Percentiles rank a stretch among this genome's conserved stretches.
phyloP scores from a whole-genome alignment of 2,113 vertebrate genomes.

The Oreochromis aureus region DNA sequence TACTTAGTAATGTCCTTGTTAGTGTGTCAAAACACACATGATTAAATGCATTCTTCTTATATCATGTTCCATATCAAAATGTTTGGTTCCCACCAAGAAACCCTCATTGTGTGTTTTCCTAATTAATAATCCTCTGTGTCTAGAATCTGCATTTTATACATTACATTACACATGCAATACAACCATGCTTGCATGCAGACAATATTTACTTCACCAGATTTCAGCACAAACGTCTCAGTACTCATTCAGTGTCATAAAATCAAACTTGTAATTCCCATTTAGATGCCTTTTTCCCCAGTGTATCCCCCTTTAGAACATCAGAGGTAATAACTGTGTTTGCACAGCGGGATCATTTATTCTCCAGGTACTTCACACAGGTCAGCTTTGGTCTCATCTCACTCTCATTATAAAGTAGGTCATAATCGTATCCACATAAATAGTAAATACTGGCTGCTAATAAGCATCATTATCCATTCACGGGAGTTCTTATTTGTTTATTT shows the following conservation, averaged over 20 bases:
- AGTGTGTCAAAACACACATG: neutral
- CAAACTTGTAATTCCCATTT: neutral
- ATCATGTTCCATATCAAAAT: neutral
- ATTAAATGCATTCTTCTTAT: neutral
- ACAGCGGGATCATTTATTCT: neutral
- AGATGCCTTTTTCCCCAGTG: neutral
- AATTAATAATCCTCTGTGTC: neutral
- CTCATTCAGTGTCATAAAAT: neutral
- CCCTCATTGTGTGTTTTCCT: neutral
- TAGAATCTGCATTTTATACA: neutral
- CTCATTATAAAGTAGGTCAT: neutral
- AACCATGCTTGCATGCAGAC: neutral
- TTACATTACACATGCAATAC: neutral
- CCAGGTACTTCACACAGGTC: neutral
- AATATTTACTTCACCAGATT: neutral
- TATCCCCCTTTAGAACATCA: neutral
- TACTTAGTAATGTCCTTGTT: neutral
- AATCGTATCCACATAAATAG: slow-evolving; percentile 31
- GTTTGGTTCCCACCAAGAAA: neutral
- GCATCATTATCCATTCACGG: neutral
- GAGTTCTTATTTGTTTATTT: neutral
- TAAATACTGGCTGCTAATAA: neutral
- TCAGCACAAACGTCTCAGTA: neutral
- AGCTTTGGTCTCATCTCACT: neutral
- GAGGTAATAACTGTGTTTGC: neutral